Conservation (phyloP, 2,797 vertebrate species). For the Cyprinodon diabolis region DNA sequence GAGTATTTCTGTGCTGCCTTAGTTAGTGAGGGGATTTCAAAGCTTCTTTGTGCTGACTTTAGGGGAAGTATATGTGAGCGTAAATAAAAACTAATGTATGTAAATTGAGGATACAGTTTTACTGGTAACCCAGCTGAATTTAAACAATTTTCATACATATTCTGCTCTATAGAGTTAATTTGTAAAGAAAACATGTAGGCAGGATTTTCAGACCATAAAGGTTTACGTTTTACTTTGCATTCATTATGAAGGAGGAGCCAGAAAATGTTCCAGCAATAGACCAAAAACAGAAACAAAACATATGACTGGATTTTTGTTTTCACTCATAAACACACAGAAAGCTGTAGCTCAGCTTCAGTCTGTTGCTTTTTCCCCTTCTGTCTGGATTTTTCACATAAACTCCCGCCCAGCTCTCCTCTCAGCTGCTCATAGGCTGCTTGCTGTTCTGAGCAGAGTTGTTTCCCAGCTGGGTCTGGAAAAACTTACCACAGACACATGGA, state of each 20-base stretch:
- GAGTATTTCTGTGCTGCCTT: no score
- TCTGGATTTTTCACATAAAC: conserved; percentile 3
- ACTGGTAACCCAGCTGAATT: neutral
- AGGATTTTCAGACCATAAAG: conserved; percentile 6
- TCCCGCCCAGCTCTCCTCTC: conserved; percentile 28
- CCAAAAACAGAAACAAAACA: conserved; percentile 11
- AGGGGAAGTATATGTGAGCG: no score
- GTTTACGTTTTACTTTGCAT: conserved; percentile 9
- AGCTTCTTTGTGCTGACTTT: no score
- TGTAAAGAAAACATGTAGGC: neutral
- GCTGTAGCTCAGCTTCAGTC: neutral
- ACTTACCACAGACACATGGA: conserved; percentile 56
- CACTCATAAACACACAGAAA: neutral
- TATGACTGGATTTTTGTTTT: neutral
- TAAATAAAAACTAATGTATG: neutral
- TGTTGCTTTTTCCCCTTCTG: conserved; percentile 1
- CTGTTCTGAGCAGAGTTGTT: conserved; percentile 32
- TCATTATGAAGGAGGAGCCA: neutral
- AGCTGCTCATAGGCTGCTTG: conserved; percentile 44
- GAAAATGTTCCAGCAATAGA: neutral
- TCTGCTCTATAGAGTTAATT: neutral
- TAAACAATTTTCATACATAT: neutral
- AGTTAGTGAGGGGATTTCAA: no score
- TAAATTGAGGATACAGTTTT: neutral
- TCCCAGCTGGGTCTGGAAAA: conserved; percentile 68